Evolutionary conservation across 1,140 invertebrate species (phyloP), one percentile per base, ranked within the genome.

Genomic region (Platyscapa corneri): DNA sequence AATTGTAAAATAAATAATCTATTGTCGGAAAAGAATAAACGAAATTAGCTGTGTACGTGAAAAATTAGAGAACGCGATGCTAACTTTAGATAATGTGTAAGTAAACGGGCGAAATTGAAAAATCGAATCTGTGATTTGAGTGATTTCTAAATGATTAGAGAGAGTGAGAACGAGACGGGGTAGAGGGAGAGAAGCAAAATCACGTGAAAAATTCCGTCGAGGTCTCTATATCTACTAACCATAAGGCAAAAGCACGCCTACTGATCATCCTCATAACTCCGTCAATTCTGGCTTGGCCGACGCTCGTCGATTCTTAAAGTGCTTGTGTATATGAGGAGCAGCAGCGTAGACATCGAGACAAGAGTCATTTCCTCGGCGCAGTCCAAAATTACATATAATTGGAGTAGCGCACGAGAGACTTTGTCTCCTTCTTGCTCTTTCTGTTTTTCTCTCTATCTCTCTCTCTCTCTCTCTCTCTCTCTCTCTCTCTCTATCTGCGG

Each of bases 351-450:
- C 84, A 86, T 82, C 84, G 84, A 86, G 78, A 86, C 78, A 86
- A 86, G 82, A 86, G 79, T 86, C 79, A 86, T 86, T 86, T 86
- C 84, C 84, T 86, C 84, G 72, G 74, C 79, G 79, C 72, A 86
- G 84, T 75, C 84, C 84, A 82, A 86, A 86, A 86, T 86, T 86
- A 86, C 84, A 86, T 82, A 86, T 86, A 86, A 86, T 86, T 86
- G 82, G 82, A 86, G 82, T 86, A 84, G 77, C 42, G 79, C 84
- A 82, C 84, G 72, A 65, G 60, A 85, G 79, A 80, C 67, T 86
- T 82, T 77, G 70, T 85, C 64, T 74, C 49, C 65, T 37, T 53
- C 75, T 76, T n/a, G 2, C 75, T 76, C 74, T 49, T 30, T 75
- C 74, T 75, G 23, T 75, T 42, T 49, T 42, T n/a, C 74, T 49